A percentile compares a stretch with the other conserved stretches of the same genome.
Evolutionary conservation across 2,797 vertebrate species (phyloP).

Genomic region (Denticeps clupeoides): DNA sequence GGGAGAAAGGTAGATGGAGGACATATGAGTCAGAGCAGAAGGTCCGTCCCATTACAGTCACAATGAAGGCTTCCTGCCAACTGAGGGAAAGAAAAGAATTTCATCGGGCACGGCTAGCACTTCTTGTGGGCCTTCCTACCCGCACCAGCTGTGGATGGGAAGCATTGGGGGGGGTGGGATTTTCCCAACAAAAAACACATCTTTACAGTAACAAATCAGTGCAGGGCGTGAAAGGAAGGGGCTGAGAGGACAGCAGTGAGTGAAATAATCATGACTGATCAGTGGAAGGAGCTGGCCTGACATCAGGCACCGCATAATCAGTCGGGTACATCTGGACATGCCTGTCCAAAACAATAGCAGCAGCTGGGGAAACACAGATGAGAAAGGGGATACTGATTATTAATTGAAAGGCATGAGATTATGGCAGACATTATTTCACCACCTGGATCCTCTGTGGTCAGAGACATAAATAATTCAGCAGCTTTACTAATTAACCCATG

Average conservation of each 20-base stretch:
- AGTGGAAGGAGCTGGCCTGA: slow-evolving; percentile 11
- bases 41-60: no score
- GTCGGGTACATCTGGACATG: slow-evolving; percentile 12
- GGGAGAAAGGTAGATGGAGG: slow-evolving; percentile 25
- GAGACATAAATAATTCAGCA: slow-evolving; percentile 14
- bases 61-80: no score
- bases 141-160: slow-evolving; percentile 33
- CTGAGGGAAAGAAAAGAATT: no score
- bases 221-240: not conserved
- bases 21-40: no score
- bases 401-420: slow-evolving; percentile 15
- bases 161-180: no score
- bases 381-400: slow-evolving; percentile 13
- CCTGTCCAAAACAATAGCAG: slow-evolving; percentile 6
- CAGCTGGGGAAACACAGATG: slow-evolving; percentile 9
- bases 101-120: slow-evolving; percentile 23
- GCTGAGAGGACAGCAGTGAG: not conserved
- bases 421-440: slow-evolving; percentile 15
- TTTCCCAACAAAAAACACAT: no score
- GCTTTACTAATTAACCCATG: slow-evolving; percentile 18
- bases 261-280: slow-evolving; percentile 10
- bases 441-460: slow-evolving; percentile 14
- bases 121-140: slow-evolving; percentile 14
- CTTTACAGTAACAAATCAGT: not conserved
- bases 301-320: slow-evolving; percentile 16